phyloP scores from a whole-genome alignment of 2,797 vertebrate genomes.

The Cetoscarus ocellatus region DNA sequence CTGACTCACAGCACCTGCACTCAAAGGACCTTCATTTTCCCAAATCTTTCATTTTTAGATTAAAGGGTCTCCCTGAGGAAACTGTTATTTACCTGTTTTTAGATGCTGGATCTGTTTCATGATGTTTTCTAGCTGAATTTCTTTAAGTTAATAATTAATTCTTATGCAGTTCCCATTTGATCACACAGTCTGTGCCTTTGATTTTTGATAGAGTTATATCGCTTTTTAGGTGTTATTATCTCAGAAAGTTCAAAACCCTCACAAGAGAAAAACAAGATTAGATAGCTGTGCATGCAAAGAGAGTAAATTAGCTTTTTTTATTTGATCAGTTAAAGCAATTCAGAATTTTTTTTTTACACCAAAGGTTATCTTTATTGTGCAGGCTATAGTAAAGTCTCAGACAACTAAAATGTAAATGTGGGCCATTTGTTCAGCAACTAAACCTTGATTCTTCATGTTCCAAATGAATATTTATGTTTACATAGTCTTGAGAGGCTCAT shows the following conservation, averaged over 20 bases:
- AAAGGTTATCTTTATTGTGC: background rate
- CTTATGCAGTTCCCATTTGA: conserved; percentile 2
- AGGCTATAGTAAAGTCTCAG: conserved; percentile 15
- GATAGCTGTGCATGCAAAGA: conserved; percentile 7
- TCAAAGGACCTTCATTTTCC: conserved; percentile 6
- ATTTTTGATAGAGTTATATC: conserved; percentile 10
- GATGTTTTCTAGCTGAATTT: background rate
- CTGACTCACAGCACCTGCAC: conserved; percentile 17
- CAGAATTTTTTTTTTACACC: background rate
- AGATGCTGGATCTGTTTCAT: background rate
- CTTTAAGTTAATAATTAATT: conserved; percentile 18
- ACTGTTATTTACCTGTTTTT: conserved; percentile 14
- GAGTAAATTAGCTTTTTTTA: background rate
- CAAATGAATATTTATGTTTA: conserved; percentile 48
- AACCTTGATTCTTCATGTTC: conserved; percentile 17
- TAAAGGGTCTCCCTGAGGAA: conserved; percentile 16
- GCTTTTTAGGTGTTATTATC: conserved; percentile 4
- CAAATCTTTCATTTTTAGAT: conserved; percentile 22
- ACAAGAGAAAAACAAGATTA: conserved; percentile 14
- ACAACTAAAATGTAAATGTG: conserved; percentile 35
- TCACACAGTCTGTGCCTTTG: conserved; percentile 4
- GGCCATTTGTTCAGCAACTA: conserved; percentile 30
- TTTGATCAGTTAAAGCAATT: background rate
- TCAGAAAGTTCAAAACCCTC: conserved; percentile 7
- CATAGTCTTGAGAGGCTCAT: conserved; percentile 36